Conservation (phyloP, 2,888 invertebrate species). For the Tenthredo notha region DNA sequence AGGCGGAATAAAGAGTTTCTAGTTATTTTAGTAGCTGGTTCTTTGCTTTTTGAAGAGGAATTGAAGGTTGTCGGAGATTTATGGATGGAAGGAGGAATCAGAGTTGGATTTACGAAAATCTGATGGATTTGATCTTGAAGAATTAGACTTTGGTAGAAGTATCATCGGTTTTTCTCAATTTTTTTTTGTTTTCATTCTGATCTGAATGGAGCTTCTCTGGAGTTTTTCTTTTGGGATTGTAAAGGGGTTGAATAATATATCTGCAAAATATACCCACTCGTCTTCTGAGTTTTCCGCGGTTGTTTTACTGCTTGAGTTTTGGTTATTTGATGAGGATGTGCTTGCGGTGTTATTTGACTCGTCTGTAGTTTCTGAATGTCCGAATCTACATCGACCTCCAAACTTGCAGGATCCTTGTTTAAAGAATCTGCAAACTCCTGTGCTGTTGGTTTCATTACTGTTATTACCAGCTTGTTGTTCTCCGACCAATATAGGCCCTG, state of each 20-base stretch:
- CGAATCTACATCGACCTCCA: slow-evolving; percentile 72
- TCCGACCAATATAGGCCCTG: slow-evolving; percentile 61
- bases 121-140: background rate
- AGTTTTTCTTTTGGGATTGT: background rate
- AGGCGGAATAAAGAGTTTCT: background rate
- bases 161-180: background rate
- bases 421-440: slow-evolving; percentile 70
- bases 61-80: background rate
- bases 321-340: slow-evolving; percentile 60
- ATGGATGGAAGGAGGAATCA: background rate
- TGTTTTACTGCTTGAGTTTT: background rate
- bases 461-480: slow-evolving; percentile 53
- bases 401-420: slow-evolving; percentile 74
- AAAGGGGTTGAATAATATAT: background rate
- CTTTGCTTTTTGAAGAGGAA: background rate
- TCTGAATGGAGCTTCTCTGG: background rate
- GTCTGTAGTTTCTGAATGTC: slow-evolving; percentile 64
- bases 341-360: slow-evolving; percentile 59
- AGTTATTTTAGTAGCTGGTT: background rate
- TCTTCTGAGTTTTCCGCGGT: background rate
- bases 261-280: background rate
- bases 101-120: background rate
- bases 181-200: background rate
- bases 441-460: slow-evolving; percentile 56
- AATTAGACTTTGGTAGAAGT: background rate